Base-by-base conservation (phyloP, 2,113 vertebrate species). In the Mesitornis unicolor region DNA sequence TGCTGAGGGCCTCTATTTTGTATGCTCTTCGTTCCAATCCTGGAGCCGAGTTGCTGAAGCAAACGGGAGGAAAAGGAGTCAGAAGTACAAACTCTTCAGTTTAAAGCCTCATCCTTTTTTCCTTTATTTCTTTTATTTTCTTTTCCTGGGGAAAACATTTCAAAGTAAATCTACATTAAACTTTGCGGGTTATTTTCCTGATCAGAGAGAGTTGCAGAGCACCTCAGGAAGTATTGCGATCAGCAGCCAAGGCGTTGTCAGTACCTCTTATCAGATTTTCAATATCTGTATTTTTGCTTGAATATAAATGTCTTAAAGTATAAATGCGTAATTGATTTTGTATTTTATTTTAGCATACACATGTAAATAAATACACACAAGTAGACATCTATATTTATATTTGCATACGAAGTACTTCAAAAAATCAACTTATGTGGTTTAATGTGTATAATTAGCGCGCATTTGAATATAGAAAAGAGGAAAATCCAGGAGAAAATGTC, bases 401-500 rank as follows among this genome's bases (percentile, higher is more conserved):
- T 97, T 98, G 95, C 95, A 96, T 94, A 96, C 92, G 96, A 98
- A 97, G 97, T 97, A 94, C 91, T 97, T 97, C 35, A 95, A 97
- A 97, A 96, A 96, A 94, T 94, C 96, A 97, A 91, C 84, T 96
- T 97, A 84, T 51, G 89, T 94, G 88, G 87, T 84, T 85, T 96
- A 97, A 93, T 90, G 80, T 69, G 64, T 95, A 96, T 97, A 98
- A 97, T 98, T 98, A 97, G 92, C 5, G 63, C 71, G 77, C 87
- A 96, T 97, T 97, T 98, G 96, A 97, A 97, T 97, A 96, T 17
- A 95, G 77, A 93, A 94, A 97, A 91, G 93, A 90, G 95, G 90
- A 97, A 98, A 97, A 98, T 95, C 88, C 90, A 97, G 93, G 96
- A 96, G 88, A 97, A 97, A 98, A 98, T 97, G 96, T 98, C 97